phyloP scores from a whole-genome alignment of 2,113 vertebrate genomes.

The Acanthochromis polyacanthus region DNA sequence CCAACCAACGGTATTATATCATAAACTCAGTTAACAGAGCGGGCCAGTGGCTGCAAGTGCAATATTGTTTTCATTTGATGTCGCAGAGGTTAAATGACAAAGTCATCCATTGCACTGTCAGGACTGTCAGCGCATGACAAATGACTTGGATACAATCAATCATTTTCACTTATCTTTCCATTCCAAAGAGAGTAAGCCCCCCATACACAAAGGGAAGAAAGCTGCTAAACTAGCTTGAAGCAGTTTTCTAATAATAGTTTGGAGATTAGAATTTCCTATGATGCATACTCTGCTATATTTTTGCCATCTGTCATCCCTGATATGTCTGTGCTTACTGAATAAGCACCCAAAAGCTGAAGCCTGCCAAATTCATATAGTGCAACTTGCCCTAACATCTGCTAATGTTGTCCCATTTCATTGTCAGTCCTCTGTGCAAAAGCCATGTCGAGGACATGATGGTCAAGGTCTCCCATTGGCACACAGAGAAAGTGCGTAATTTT shows the following conservation, averaged over 20 bases:
- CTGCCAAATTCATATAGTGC: conserved; percentile 1
- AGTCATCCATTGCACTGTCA: conserved; percentile 73
- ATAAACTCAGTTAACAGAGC: conserved; percentile 63
- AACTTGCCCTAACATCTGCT: conserved; percentile 12
- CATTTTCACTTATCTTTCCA: conserved; percentile 68
- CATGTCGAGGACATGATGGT: conserved; percentile 55
- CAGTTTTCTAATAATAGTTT: conserved; percentile 30
- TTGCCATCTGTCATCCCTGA: conserved; percentile 9
- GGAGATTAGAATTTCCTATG: conserved; percentile 11
- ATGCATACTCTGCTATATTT: background rate
- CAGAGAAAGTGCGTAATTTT: conserved; percentile 65
- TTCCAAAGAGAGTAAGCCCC: conserved; percentile 28
- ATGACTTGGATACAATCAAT: conserved; percentile 65
- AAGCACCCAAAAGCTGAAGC: background rate
- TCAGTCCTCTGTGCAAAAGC: conserved; percentile 27
- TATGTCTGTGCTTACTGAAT: conserved; percentile 6
- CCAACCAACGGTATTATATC: conserved; percentile 50
- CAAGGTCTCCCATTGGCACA: conserved; percentile 59
- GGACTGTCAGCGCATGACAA: conserved; percentile 61
- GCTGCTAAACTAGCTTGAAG: conserved; percentile 23
- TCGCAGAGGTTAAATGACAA: conserved; percentile 69
- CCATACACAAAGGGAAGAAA: conserved; percentile 7
- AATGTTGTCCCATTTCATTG: conserved; percentile 19
- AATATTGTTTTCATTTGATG: conserved; percentile 73
- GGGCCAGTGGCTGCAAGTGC: conserved; percentile 42